Base-by-base conservation (phyloP, 2,113 vertebrate genomes). In the Thermophis baileyi region DNA sequence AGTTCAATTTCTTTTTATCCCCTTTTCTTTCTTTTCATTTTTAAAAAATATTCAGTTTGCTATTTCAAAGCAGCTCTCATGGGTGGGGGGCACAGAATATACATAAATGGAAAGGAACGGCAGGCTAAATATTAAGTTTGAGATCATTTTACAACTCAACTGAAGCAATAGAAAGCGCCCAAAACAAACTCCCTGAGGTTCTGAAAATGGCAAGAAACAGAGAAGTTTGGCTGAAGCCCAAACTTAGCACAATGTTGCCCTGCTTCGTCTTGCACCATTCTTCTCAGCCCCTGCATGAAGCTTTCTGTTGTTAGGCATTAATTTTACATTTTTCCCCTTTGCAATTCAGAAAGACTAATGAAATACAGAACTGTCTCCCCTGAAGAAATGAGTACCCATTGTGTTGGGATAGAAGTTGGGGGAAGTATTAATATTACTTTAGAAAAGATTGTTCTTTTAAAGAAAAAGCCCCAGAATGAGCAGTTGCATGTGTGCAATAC, bases 181-280 rank as follows among this genome's bases (percentile, higher is more conserved):
- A 96, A 96, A 97, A 96, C 93, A 97, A 97, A 96, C 90, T 96
- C 95, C 95, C 96, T 88, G 94, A 96, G 95, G 94, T 69, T 96
- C 91, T 3, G 90, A 93, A 95, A 95, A 90, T 94, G 94, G 94
- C 87, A 97, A 87, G 93, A 95, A 97, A 92, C 3, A 7, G 93
- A 0, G 53, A 96, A 94, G 94, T 96, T 97, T 97, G 96, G 93
- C 96, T 92, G 92, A 95, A 90, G 90, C 94, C 94, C 96, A 97
- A 93, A 91, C 89, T 60, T 93, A 96, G 44, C 91, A 97, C 97
- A 97, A 94, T 95, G 88, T 96, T 95, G 87, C 92, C 95, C 96
- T 96, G 94, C 93, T 96, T 97, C 92, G 90, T 93, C n/a, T 95
- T 90, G 94, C 94, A 92, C 88, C 11, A 60, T 89, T 96, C 88